These are phyloP conservation scores for Calidris pugnax DNA, from an alignment of 2,113 vertebrate genomes.

Conservation along the genomic window DNA sequence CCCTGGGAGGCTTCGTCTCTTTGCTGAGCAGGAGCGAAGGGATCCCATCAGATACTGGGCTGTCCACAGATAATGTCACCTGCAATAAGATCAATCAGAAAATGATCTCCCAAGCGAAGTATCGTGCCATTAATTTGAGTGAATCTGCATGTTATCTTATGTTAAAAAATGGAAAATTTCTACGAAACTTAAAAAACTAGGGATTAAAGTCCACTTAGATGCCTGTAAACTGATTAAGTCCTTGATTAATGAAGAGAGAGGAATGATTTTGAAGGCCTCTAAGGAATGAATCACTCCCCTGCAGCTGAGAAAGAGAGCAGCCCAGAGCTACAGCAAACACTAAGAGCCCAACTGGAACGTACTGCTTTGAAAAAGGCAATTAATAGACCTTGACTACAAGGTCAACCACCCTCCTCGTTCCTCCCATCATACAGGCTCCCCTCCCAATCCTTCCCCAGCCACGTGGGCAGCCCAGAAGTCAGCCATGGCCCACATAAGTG, in stretches of 20 bases:
- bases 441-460: not conserved
- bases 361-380: not conserved
- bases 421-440: fast-evolving
- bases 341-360: not conserved
- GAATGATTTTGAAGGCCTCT: not conserved
- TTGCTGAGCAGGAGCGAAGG: not conserved
- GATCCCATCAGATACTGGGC: not conserved
- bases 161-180: not conserved
- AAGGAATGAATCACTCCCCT: not conserved
- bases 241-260: constrained; percentile 4
- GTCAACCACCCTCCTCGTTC: not conserved
- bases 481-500: fast-evolving
- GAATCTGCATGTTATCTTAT: not conserved
- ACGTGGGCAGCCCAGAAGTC: not conserved
- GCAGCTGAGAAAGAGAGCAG: not conserved
- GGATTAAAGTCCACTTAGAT: not conserved
- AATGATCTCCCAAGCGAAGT: not conserved
- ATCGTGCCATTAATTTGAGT: not conserved
- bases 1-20: not conserved
- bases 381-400: not conserved
- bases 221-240: not conserved
- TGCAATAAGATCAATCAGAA: not conserved
- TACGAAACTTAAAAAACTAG: not conserved
- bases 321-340: not conserved
- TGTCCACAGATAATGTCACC: not conserved